Percentiles rank a stretch among this genome's conserved stretches.
Conservation (phyloP, 2,888 invertebrate species). For the Cataglyphis altisquamis region DNA sequence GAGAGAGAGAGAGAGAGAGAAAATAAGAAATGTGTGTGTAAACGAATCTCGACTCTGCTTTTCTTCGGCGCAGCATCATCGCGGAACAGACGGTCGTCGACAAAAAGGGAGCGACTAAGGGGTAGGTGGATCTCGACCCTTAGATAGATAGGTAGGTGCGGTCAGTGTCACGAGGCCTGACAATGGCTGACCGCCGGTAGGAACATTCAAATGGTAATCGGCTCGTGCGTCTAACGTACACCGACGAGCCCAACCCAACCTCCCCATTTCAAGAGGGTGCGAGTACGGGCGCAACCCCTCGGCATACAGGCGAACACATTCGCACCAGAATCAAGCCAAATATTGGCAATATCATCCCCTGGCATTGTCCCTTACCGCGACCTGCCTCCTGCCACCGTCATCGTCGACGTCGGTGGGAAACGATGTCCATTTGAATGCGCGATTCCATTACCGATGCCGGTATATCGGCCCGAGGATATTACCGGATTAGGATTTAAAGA, state of each 20-base stretch:
- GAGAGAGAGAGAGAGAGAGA: background rate
- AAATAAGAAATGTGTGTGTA: conserved; percentile 5
- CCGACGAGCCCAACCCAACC: conserved; percentile 64
- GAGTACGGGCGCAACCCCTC: conserved; percentile 64
- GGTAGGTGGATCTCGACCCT: conserved; percentile 65
- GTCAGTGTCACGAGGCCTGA: conserved; percentile 79
- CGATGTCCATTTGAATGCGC: conserved; percentile 81
- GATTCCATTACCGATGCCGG: conserved; percentile 80
- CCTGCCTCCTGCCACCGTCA: conserved; percentile 69
- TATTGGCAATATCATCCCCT: conserved; percentile 85
- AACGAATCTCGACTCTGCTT: conserved; percentile 49
- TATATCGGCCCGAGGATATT: conserved; percentile 78
- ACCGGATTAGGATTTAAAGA: conserved; percentile 81
- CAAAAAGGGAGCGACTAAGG: conserved; percentile 49
- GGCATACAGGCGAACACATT: conserved; percentile 73
- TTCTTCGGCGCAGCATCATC: conserved; percentile 44
- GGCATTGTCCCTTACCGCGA: conserved; percentile 75
- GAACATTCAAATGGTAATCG: conserved; percentile 85
- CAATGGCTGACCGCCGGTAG: conserved; percentile 82
- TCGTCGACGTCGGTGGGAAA: conserved; percentile 69
- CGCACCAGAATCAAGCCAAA: conserved; percentile 85
- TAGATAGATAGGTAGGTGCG: conserved; percentile 75
- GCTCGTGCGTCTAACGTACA: conserved; percentile 82
- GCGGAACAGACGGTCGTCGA: conserved; percentile 68
- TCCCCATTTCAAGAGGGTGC: conserved; percentile 68